Percentiles rank a stretch among this genome's conserved stretches.
phyloP scores from a whole-genome alignment of 2,797 vertebrate species.

The Melanotaenia pygmaea region DNA sequence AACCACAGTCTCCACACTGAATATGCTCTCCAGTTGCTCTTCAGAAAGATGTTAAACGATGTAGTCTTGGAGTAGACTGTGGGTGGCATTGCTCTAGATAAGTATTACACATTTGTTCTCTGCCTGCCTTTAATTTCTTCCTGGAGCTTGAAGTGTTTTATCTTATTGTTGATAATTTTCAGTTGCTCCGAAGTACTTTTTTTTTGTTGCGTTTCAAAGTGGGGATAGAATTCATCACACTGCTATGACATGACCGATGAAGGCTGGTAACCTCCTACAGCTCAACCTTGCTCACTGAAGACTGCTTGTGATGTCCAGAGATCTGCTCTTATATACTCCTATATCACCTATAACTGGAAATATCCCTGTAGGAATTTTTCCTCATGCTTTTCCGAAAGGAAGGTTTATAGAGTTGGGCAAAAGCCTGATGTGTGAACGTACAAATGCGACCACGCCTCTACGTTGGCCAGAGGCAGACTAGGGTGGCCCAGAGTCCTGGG shows the following conservation, averaged over 20 bases:
- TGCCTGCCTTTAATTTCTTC: slow-evolving; percentile 23
- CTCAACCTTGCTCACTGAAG: no score
- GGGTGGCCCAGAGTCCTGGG: no score
- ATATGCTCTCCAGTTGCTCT: not conserved
- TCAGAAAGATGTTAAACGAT: not conserved
- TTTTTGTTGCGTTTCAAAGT: slow-evolving; percentile 19
- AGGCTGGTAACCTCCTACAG: no score
- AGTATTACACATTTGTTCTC: slow-evolving; percentile 29
- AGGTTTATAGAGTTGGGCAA: no score
- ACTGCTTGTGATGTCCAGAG: no score
- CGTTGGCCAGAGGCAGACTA: no score
- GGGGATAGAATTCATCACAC: slow-evolving; percentile 14
- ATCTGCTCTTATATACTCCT: no score
- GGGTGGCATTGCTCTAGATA: slow-evolving; percentile 6
- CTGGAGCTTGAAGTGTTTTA: slow-evolving; percentile 30
- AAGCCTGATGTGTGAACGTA: no score
- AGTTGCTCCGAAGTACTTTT: slow-evolving; percentile 20
- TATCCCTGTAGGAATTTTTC: not conserved
- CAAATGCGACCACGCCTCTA: no score
- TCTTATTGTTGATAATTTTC: slow-evolving; percentile 28
- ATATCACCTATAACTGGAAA: not conserved
- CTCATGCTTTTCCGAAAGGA: no score
- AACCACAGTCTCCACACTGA: not conserved
- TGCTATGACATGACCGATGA: not conserved
- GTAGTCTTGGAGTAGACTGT: not conserved